Conservation (phyloP, 2,888 invertebrate species). For the Pseudococcus viburni region DNA sequence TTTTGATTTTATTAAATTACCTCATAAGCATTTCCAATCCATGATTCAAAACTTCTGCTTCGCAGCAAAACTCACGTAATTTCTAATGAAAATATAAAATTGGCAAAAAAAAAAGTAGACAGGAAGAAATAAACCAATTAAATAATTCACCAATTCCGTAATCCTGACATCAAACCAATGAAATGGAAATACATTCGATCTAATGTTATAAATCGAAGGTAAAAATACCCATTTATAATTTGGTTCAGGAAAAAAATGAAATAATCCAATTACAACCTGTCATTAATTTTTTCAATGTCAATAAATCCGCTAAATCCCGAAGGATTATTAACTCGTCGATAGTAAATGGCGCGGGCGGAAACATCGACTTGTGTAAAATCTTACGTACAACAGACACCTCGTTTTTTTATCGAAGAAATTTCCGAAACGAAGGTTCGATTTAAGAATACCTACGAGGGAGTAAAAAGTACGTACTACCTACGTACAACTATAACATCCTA, state of each 20-base stretch:
- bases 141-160: neutral
- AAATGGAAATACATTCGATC: neutral
- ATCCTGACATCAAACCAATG: neutral
- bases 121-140: neutral
- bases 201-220: neutral
- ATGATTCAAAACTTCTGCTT: no score
- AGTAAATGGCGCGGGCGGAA: neutral
- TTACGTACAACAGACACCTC: neutral
- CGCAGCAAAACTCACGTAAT: no score
- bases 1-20: no score
- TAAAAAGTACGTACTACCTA: no score
- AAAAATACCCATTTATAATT: neutral
- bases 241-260: neutral
- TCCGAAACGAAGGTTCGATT: neutral
- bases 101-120: neutral
- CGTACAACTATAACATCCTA: neutral
- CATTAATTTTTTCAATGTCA: slow-evolving; percentile 15
- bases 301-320: neutral
- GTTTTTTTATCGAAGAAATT: neutral
- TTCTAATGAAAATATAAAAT: neutral
- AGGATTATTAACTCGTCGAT: neutral
- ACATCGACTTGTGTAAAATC: slow-evolving; percentile 4
- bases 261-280: neutral
- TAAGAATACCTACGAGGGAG: neutral
- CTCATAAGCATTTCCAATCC: no score